phyloP scores from a whole-genome alignment of 2,888 invertebrate species.

The Ophion ellenae region DNA sequence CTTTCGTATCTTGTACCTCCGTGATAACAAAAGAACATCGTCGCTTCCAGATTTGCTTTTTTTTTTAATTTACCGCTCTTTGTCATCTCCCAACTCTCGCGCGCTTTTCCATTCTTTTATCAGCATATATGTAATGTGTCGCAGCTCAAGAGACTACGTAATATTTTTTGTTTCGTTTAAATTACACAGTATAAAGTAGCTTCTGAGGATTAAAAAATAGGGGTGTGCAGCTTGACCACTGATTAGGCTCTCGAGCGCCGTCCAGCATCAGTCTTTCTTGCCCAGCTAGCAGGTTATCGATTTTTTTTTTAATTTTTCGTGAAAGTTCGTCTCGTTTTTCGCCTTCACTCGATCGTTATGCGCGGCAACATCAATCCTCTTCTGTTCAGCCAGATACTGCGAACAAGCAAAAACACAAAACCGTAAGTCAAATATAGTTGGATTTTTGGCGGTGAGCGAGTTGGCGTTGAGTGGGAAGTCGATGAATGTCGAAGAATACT shows the following conservation, averaged over 20 bases:
- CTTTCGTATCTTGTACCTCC: slow-evolving; percentile 44
- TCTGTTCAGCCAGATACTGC: slow-evolving; percentile 90
- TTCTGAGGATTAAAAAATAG: slow-evolving; percentile 60
- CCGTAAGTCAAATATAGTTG: slow-evolving; percentile 1
- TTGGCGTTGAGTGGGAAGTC: too few relatives aligned
- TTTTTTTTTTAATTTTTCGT: slow-evolving; percentile 43
- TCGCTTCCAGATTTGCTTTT: slow-evolving; percentile 42
- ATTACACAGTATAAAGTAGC: slow-evolving; percentile 72
- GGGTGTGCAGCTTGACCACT: slow-evolving; percentile 71
- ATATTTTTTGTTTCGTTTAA: slow-evolving; percentile 61
- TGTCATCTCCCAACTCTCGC: slow-evolving; percentile 19
- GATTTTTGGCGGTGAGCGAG: too few relatives aligned
- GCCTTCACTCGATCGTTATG: slow-evolving; percentile 79
- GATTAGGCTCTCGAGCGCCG: slow-evolving; percentile 74
- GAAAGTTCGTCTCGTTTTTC: slow-evolving; percentile 48
- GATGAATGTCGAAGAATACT: too few relatives aligned
- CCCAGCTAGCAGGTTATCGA: slow-evolving; percentile 66
- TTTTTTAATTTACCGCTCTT: slow-evolving; percentile 52
- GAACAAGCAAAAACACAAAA: slow-evolving; percentile 71
- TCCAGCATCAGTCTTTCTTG: slow-evolving; percentile 79
- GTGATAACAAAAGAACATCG: slow-evolving; percentile 42
- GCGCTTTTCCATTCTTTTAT: slow-evolving; percentile 51
- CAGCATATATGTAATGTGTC: slow-evolving; percentile 59
- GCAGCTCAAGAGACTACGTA: slow-evolving; percentile 51
- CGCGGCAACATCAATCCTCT: slow-evolving; percentile 80